Percentiles rank a stretch among this genome's conserved stretches.
Evolutionary conservation across 2,888 invertebrate species (phyloP).

Genomic region (Trypoxylon attenuatum): DNA sequence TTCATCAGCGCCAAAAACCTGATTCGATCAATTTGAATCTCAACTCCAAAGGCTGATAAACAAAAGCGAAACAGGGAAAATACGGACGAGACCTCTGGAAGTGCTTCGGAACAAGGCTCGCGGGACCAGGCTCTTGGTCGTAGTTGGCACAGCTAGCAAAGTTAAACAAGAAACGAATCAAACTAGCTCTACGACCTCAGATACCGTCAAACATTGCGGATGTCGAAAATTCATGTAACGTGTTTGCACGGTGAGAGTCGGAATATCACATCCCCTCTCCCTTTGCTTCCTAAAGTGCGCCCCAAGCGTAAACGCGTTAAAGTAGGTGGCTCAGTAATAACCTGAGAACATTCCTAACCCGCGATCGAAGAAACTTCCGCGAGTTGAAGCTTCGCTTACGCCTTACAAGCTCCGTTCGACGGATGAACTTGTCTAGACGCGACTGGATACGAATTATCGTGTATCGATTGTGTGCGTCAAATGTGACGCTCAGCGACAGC

Average conservation of each 20-base stretch:
- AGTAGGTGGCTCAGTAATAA: conserved; percentile 47
- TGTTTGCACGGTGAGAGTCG: conserved; percentile 19
- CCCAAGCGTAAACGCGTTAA: conserved; percentile 39
- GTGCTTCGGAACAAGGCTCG: conserved; percentile 18
- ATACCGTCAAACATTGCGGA: conserved; percentile 23
- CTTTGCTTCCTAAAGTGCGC: neutral
- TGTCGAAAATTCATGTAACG: conserved; percentile 35
- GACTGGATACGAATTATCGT: conserved; percentile 10
- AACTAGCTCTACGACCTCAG: conserved; percentile 29
- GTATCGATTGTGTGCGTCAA: conserved; percentile 5
- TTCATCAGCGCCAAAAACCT: too few species aligned
- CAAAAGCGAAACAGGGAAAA: too few species aligned
- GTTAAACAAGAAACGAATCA: conserved; percentile 42
- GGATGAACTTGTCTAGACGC: conserved; percentile 11
- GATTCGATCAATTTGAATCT: too few species aligned
- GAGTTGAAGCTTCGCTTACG: conserved; percentile 21
- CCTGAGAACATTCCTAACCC: conserved; percentile 17
- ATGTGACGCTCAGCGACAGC: neutral
- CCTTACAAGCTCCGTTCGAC: conserved; percentile 10
- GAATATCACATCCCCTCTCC: conserved; percentile 3
- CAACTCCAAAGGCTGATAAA: too few species aligned
- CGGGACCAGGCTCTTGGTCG: neutral
- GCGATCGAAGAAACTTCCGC: conserved; percentile 43
- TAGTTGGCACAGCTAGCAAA: conserved; percentile 4
- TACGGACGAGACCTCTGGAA: too few species aligned